Evolutionary conservation across 1,140 invertebrate genomes (phyloP).

Genomic region (Megathymus violae): DNA sequence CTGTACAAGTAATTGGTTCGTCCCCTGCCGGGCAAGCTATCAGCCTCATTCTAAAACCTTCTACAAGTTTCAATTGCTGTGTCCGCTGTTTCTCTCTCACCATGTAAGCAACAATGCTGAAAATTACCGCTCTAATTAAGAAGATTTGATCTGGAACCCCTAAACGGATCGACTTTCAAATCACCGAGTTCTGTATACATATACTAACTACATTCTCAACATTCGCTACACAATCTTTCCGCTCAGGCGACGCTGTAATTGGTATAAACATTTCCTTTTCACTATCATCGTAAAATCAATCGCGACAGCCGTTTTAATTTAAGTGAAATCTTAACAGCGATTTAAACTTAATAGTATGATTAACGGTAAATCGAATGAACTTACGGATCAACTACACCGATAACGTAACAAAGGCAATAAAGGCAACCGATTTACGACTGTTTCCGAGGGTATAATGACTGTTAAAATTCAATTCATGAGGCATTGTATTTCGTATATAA

Average conservation of each 20-base stretch:
- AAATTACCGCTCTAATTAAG: too few relatives aligned
- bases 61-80: too few relatives aligned
- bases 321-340: constrained; percentile 4
- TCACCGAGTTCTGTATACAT: too few relatives aligned
- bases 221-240: constrained; percentile 8
- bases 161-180: background rate
- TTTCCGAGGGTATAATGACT: background rate
- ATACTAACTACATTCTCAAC: background rate
- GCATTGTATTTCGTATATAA: background rate
- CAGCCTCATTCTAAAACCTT: too few relatives aligned
- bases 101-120: too few relatives aligned
- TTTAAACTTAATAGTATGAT: constrained; percentile 3
- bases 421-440: background rate
- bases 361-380: constrained; percentile 5
- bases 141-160: too few relatives aligned
- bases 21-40: too few relatives aligned
- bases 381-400: background rate
- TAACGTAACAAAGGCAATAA: background rate
- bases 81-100: too few relatives aligned
- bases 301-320: constrained; percentile 11
- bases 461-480: background rate
- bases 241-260: background rate
- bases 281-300: constrained; percentile 7
- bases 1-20: too few relatives aligned
- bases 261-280: background rate